Base-by-base conservation (phyloP, 2,888 invertebrate genomes). In the Acronicta aceris region DNA sequence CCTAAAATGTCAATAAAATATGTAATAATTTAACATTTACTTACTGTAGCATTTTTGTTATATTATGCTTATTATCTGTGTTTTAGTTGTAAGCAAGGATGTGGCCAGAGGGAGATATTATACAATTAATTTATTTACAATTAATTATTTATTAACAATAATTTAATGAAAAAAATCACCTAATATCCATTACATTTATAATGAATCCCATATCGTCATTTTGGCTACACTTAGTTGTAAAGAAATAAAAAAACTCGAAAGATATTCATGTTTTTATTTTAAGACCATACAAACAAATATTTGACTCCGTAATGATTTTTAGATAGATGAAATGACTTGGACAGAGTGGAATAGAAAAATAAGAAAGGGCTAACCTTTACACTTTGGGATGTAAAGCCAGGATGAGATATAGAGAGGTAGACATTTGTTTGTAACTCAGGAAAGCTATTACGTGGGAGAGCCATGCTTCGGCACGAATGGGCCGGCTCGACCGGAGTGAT, bases 31-130 rank as follows among this genome's bases (percentile, higher is more conserved):
- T 79, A 81, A 83, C 80, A 83, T 83, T 85, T 83, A 81, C 63
- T 85, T 83, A 81, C 63, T 74, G 79, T 88, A 89, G 87, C 84
- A 89, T 89, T 88, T 79, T 89, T 88, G 81, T 86, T 87, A 3
- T 21, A 65, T 82, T 78, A 85, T 78, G 88, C 88, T 90, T 88
- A 78, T n/a, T 80, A 78, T 80, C 78, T 81, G 81, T 84, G 87
- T 88, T 84, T 74, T 89, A 88, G 80, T 82, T 86, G 51, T 89
- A 89, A 86, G 83, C 40, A 51, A 42, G 62, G 50, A 25, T 57
- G 69, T 68, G 54, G 43, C 48, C 53, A 33, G 48, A 53, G 49
- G 48, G 54, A 67, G 46, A 27, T 38, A 67, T 12, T 5, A 0
- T 4, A 5, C 3, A 38, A 38, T n/a, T 0, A n/a, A 38, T 33